Base-by-base conservation (phyloP, 2,113 vertebrate genomes). In the Nycticebus coucang region DNA sequence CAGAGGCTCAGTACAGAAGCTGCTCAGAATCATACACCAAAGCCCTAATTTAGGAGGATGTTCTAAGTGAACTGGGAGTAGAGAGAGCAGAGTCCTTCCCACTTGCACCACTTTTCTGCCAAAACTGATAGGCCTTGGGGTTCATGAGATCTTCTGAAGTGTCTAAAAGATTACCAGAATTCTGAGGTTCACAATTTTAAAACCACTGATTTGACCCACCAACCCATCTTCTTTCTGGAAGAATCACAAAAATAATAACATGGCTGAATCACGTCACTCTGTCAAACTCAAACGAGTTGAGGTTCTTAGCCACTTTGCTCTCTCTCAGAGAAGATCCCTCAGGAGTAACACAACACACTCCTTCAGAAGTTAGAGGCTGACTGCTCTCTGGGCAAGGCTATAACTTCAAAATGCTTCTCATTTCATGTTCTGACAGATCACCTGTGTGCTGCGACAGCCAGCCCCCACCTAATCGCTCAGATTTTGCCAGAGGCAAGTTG, bases 391-490 rank as follows among this genome's bases (percentile, higher is more conserved):
- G 72, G 86, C 37, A 86, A 91, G 41, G 55, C 33, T 50, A 2
- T 79, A 68, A 83, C 69, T 62, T 89, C 0, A 0, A 62, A 75
- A 96, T 74, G 87, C 91, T 62, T 96, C 66, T 64, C 60, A 4
- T 78, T 97, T 94, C 96, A 0, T 94, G 96, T 95, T 96, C 91
- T 87, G 71, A 97, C 97, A 97, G 45, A 53, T 94, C 89, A 45
- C 57, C 18, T 69, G 19, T 89, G 89, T 41, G 50, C 80, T 77
- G 57, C 84, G 84, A 78, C 19, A 60, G 41, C 75, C 28, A 30
- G 30, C 4, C 41, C 50, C 59, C 8, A 33, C 21, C 41, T 74
- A 84, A 80, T 95, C 53, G 57, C 37, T 75, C 24, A 33, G 59
- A 53, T 90, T 94, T 86, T 87, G 92, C 93, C 88, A 82, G 53